Evolutionary conservation across 1,140 invertebrate genomes (phyloP), one percentile per base, ranked within the genome.

Genomic region (Drosophila kepulauana): DNA sequence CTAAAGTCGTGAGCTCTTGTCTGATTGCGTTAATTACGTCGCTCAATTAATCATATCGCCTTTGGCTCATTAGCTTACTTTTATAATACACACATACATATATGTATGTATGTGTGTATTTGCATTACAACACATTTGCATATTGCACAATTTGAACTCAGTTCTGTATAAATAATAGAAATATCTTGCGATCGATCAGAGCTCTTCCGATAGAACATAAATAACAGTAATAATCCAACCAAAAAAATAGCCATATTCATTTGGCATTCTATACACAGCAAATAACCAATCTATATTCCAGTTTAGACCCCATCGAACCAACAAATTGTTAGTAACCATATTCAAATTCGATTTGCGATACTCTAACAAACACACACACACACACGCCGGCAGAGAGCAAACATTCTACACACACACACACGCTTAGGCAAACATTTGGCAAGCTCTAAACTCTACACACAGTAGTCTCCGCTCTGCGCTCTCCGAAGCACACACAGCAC

Each of bases 241-340:
- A 65, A 5, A n/a, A 51, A 41, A 54, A 16, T 30, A 11, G 41
- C 33, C 4, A 38, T 28, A 20, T 49, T 74, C 57, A 61, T 69
- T 63, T 51, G 38, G 28, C 16, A 64, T 70, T 69, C 72, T 57
- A 49, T 25, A 68, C 64, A 62, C 49, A 62, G 6, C 41, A 68
- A 74, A 57, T 69, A 69, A 20, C 41, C 65, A 74, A 74, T 74
- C 57, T 69, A 61, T 56, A 75, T 65, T 63, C 66, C 58, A 71
- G 62, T 76, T 69, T 78, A 68, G 64, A 82, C 69, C 68, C 58
- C 59, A 67, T 66, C 74, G 48, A 79, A 64, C 67, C 70, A 87
- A 79, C 81, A 82, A 87, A 79, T 82, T 86, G 82, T 79, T 88
- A 86, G 67, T 79, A 82, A 68, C 79, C 66, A 78, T 82, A 78